Conservation (phyloP, 2,888 invertebrate genomes). For the Globia sparganii region DNA sequence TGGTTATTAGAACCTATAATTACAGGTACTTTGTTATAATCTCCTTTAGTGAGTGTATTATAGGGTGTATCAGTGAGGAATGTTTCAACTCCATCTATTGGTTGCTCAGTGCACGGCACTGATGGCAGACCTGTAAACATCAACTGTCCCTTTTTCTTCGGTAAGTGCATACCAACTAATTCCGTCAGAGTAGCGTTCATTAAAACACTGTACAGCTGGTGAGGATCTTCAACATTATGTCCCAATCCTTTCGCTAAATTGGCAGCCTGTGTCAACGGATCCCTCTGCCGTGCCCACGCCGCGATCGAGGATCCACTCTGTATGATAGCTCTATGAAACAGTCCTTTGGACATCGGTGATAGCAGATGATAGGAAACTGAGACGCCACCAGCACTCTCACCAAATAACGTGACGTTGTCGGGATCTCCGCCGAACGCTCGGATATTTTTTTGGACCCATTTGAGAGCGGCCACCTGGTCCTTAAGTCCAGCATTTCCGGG, state of each 20-base stretch:
- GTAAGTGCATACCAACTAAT: constrained; percentile 22
- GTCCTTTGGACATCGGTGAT: constrained; percentile 68
- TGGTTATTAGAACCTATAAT: constrained; percentile 65
- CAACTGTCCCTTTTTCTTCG: constrained; percentile 16
- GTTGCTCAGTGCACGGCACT: constrained; percentile 39
- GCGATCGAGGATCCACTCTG: constrained; percentile 72
- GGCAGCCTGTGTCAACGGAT: constrained; percentile 14
- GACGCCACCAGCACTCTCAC: constrained; percentile 72
- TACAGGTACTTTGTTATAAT: constrained; percentile 64
- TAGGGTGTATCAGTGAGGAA: constrained; percentile 51
- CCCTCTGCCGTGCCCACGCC: constrained; percentile 65
- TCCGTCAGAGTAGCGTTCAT: constrained; percentile 28
- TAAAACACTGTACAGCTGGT: constrained; percentile 19
- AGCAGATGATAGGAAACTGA: constrained; percentile 70
- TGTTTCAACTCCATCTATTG: constrained; percentile 45
- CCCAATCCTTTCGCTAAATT: constrained; percentile 30
- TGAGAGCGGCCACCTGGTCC: constrained; percentile 73
- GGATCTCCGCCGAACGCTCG: constrained; percentile 73
- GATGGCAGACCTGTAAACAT: background rate
- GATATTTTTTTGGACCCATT: constrained; percentile 72
- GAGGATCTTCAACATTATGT: constrained; percentile 8
- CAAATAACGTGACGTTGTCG: constrained; percentile 72
- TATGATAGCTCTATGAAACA: constrained; percentile 71
- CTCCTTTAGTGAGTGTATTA: constrained; percentile 47
- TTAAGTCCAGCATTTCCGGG: constrained; percentile 74